These are phyloP conservation scores for Microchirus variegatus DNA, from an alignment of 2,797 vertebrate species.

Conservation along the genomic window DNA sequence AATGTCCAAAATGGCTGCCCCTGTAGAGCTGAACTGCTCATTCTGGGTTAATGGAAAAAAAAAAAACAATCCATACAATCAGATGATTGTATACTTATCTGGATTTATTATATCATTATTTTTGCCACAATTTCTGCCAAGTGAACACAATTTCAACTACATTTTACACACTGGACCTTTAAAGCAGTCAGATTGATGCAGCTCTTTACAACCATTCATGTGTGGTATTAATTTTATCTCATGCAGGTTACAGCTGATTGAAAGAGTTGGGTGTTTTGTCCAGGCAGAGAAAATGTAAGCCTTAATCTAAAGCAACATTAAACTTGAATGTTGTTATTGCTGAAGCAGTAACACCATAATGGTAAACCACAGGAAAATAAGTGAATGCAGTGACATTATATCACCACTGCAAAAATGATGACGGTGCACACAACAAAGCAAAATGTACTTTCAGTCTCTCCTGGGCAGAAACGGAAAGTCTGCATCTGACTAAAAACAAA, in stretches of 20 bases:
- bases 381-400: constrained; percentile 16
- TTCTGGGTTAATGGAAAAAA: too few relatives aligned
- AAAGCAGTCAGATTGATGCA: too few relatives aligned
- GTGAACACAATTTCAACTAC: too few relatives aligned
- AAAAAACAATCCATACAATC: too few relatives aligned
- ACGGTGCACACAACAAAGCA: constrained; percentile 21
- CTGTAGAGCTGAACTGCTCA: too few relatives aligned
- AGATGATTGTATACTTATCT: too few relatives aligned
- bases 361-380: constrained; percentile 20
- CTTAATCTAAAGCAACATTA: background rate
- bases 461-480: constrained; percentile 18
- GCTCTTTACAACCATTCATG: too few relatives aligned
- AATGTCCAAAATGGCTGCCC: too few relatives aligned
- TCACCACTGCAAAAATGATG: constrained; percentile 9
- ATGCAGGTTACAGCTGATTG: background rate
- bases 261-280: background rate
- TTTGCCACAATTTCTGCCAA: too few relatives aligned
- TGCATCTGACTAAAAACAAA: constrained; percentile 18
- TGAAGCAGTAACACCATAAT: constrained; percentile 14
- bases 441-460: constrained; percentile 19
- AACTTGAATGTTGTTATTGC: background rate
- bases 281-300: background rate
- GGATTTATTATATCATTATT: too few relatives aligned
- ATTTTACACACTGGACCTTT: too few relatives aligned
- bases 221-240: background rate